A percentile compares a stretch with the other conserved stretches of the same genome.
These are phyloP conservation scores for Yponomeuta evonymella DNA, from an alignment of 2,888 invertebrate genomes.

Conservation along the genomic window DNA sequence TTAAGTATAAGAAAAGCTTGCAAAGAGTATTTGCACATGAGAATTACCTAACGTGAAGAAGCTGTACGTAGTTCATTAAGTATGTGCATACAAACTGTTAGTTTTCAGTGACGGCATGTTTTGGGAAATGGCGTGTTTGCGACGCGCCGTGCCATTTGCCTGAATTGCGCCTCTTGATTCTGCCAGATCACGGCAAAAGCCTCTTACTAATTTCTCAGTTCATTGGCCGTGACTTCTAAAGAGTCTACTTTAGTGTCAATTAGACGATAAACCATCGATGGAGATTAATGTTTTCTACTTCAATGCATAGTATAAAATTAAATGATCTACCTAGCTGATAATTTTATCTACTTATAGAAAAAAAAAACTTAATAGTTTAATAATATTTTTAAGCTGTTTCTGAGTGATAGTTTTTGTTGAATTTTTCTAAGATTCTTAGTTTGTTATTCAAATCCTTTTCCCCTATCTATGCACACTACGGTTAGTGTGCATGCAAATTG, in stretches of 20 bases:
- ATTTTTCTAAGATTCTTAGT: too few relatives aligned
- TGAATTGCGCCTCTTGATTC: constrained; percentile 1
- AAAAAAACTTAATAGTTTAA: too few relatives aligned
- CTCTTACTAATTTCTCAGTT: constrained; percentile 18
- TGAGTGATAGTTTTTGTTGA: too few relatives aligned
- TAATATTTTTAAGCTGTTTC: too few relatives aligned
- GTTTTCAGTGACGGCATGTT: constrained; percentile 14
- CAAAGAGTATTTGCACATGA: too few relatives aligned
- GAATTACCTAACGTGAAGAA: not conserved
- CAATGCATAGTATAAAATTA: not conserved
- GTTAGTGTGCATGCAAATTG: too few relatives aligned
- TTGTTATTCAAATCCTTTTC: too few relatives aligned
- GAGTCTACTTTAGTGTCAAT: not conserved
- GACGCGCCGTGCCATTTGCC: not conserved
- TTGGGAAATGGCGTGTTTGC: constrained; percentile 5
- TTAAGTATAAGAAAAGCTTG: too few relatives aligned
- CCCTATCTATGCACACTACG: too few relatives aligned
- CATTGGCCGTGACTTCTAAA: constrained; percentile 12
- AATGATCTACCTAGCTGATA: not conserved
- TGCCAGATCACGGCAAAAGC: constrained; percentile 4
- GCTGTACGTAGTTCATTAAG: constrained; percentile 9
- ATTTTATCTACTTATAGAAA: too few relatives aligned
- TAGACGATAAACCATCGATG: constrained; percentile 22
- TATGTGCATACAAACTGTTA: constrained; percentile 17
- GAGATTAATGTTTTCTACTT: constrained; percentile 20